phyloP scores from a whole-genome alignment of 2,113 vertebrate species.

The Aythya baeri region DNA sequence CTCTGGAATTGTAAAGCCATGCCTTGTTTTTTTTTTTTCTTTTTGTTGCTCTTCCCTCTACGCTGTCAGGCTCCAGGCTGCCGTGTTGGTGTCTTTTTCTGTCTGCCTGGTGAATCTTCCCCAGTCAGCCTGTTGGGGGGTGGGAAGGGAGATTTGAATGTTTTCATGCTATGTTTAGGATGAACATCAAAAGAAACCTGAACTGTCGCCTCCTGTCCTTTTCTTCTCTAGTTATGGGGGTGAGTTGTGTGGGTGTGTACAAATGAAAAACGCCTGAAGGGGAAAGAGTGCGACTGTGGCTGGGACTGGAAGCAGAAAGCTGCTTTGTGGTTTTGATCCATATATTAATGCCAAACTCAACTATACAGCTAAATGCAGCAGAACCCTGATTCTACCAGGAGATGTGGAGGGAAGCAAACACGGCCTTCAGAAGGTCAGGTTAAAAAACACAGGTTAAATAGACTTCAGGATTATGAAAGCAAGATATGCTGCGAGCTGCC shows the following conservation, averaged over 20 bases:
- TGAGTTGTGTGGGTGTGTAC: neutral
- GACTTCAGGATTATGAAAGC: neutral
- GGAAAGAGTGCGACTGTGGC: neutral
- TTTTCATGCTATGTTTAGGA: neutral
- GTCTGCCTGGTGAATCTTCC: neutral
- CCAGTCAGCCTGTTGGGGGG: neutral
- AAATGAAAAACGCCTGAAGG: neutral
- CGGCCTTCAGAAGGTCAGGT: neutral
- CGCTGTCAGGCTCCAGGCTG: neutral
- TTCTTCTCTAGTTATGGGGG: constrained; percentile 3
- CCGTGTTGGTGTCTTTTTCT: neutral
- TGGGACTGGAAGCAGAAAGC: neutral
- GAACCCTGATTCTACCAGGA: neutral
- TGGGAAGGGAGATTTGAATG: neutral
- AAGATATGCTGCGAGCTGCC: neutral
- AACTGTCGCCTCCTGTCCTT: constrained; percentile 21
- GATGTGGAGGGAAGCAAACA: neutral
- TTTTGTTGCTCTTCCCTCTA: neutral
- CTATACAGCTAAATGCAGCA: neutral
- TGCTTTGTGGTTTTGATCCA: neutral
- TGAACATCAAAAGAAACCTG: neutral
- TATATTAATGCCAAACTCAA: neutral
- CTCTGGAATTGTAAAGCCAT: neutral
- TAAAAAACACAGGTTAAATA: neutral
- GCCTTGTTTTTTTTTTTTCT: neutral